Evolutionary conservation across 1,140 invertebrate species (phyloP).

Genomic region (Aphelenchoides fujianensis): DNA sequence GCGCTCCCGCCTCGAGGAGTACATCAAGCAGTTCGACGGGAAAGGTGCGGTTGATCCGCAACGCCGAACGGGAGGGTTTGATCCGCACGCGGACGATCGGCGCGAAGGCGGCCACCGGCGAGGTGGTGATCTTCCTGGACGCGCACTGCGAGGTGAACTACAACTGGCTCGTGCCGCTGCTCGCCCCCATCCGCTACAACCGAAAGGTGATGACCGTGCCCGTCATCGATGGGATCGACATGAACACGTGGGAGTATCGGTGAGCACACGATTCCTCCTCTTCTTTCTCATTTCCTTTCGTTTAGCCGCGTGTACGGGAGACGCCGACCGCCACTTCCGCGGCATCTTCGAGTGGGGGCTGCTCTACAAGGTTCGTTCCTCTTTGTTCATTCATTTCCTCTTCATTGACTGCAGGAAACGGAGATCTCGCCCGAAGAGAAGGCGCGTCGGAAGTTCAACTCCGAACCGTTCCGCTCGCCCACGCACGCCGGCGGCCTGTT

Average conservation of each 20-base stretch:
- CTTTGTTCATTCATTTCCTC: no score
- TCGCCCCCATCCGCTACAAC: conserved; percentile 86
- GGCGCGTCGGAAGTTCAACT: conserved; percentile 73
- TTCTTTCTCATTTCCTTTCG: no score
- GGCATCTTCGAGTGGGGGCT: conserved; percentile 99
- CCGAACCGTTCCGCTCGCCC: conserved; percentile 78
- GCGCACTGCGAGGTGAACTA: conserved; percentile 80
- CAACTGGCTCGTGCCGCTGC: conserved; percentile 91
- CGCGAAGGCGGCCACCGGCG: conserved; percentile 84
- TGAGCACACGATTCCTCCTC: no score
- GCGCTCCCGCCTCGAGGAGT: conserved; percentile 80
- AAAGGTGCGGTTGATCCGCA: conserved; percentile 82
- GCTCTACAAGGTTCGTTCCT: conserved; percentile 74
- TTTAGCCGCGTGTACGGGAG: conserved; percentile 70
- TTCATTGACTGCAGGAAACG: conserved; percentile 74
- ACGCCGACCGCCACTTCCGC: conserved; percentile 65
- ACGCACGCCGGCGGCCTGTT: conserved; percentile 78
- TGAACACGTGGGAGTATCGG: conserved; percentile 87
- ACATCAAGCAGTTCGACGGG: conserved; percentile 80
- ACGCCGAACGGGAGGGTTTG: conserved; percentile 80
- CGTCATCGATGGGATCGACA: conserved; percentile 93
- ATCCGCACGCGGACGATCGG: conserved; percentile 86
- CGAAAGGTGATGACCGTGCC: conserved; percentile 90
- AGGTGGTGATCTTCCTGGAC: conserved; percentile 95
- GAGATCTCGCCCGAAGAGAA: conserved; percentile 81